A percentile compares a stretch with the other conserved stretches of the same genome.
Evolutionary conservation across 1,140 invertebrate genomes (phyloP).

Genomic region (Hyles euphorbiae): DNA sequence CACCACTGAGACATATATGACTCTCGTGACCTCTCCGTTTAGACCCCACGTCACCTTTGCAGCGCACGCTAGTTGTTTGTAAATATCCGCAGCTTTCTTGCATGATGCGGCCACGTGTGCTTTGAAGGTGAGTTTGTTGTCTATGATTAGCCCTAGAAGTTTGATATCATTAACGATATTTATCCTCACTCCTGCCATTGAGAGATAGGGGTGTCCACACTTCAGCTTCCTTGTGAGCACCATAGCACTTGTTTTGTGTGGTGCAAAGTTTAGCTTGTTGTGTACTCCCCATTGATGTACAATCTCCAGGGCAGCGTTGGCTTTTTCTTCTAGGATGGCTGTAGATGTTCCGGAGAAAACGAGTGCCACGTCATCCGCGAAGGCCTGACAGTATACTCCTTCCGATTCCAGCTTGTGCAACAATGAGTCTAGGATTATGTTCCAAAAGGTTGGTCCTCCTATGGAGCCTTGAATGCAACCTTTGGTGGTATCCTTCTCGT

Average conservation of each 20-base stretch:
- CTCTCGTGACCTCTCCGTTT: neutral
- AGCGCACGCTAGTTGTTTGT: constrained; percentile 2
- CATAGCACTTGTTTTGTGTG: constrained; percentile 20
- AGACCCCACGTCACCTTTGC: neutral
- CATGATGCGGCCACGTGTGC: constrained; percentile 12
- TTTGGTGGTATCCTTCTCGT: constrained; percentile 16
- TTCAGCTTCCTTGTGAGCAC: constrained; percentile 14
- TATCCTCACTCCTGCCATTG: constrained; percentile 5
- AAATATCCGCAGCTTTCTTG: constrained; percentile 4
- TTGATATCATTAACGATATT: constrained; percentile 10
- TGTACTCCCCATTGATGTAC: constrained; percentile 9
- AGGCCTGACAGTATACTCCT: too few relatives aligned
- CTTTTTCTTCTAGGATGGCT: too few relatives aligned
- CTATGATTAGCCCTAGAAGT: constrained; percentile 15
- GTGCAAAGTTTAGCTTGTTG: constrained; percentile 18
- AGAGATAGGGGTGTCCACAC: constrained; percentile 4
- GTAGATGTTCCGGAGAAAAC: too few relatives aligned
- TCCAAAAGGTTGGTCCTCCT: constrained; percentile 16
- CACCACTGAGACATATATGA: neutral
- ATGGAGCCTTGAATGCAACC: constrained; percentile 27
- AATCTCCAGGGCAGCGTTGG: too few relatives aligned
- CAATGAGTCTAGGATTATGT: constrained; percentile 14
- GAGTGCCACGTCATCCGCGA: too few relatives aligned
- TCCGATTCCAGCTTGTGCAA: neutral
- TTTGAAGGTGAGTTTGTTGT: constrained; percentile 17